Percentiles rank a stretch among this genome's conserved stretches.
Evolutionary conservation across 1,140 invertebrate genomes (phyloP).

Genomic region (Gerris buenoi): DNA sequence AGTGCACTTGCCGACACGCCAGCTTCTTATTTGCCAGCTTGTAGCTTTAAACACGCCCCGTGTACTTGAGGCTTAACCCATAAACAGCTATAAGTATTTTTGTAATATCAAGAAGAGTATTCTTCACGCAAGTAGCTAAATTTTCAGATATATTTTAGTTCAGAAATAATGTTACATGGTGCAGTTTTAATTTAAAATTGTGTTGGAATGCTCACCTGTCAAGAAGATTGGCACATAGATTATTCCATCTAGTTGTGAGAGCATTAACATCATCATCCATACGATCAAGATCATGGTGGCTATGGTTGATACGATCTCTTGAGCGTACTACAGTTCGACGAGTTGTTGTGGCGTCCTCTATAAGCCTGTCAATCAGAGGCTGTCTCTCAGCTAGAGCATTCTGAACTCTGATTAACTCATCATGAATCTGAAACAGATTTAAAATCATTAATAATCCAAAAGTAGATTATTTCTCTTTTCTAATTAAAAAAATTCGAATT

Average conservation of each 20-base stretch:
- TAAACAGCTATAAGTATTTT: background rate
- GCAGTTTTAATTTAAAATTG: too few relatives aligned
- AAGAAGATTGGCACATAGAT: constrained; percentile 73
- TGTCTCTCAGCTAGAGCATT: constrained; percentile 69
- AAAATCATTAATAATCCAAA: background rate
- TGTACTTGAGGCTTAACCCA: too few relatives aligned
- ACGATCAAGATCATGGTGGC: constrained; percentile 71
- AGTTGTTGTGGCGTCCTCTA: constrained; percentile 74
- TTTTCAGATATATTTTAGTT: too few relatives aligned
- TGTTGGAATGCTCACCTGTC: constrained; percentile 58
- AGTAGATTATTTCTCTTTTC: too few relatives aligned
- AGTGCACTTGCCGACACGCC: too few relatives aligned
- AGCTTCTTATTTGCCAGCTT: too few relatives aligned
- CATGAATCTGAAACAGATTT: constrained; percentile 35
- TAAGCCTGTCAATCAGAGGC: constrained; percentile 72
- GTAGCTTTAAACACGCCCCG: too few relatives aligned
- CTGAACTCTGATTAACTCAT: constrained; percentile 62
- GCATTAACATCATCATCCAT: constrained; percentile 85
- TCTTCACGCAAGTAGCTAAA: background rate
- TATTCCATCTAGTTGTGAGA: constrained; percentile 77
- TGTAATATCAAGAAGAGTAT: background rate
- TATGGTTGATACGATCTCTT: constrained; percentile 44
- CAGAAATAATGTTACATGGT: too few relatives aligned
- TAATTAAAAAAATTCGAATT: too few relatives aligned
- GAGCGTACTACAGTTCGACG: constrained; percentile 74